Evolutionary conservation across 2,797 vertebrate species (phyloP), one percentile per base, ranked within the genome.

Genomic region (Cyclopterus lumpus): DNA sequence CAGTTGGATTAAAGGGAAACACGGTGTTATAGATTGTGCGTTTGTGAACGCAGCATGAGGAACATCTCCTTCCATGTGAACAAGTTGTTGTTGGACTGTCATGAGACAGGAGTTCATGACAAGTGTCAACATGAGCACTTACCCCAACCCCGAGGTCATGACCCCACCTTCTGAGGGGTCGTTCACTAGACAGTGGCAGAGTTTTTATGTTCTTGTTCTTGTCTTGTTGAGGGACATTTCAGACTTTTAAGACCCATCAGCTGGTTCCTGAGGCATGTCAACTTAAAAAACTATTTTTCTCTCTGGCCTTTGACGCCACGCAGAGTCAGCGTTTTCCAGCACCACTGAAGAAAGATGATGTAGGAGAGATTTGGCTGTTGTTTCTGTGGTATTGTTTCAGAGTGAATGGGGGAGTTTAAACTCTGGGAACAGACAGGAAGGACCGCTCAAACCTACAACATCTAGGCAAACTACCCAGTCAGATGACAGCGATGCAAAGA

Each of bases 161-260:
- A 68, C 48, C 53, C 24, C 22, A 58, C 18, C 40, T 18, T 66
- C n/a, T 58, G 16, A 38, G 6, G 54, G 44, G 51, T 73, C 61
- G 1, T 6, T 49, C 28, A 57, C 61, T 48, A 61, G 61, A 51
- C 54, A 40, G 54, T 40, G 24, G 24, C 14, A 15, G 40, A 42
- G 36, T 8, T 38, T 38, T 51, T 24, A 24, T 51, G 14, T 51
- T 22, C 49, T 51, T 51, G n/a, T 24, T n/a, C n/a, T 24, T 48
- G n/a, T 51, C 48, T 51, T 51, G 49, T 51, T 51, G 2, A 22
- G 48, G 51, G 22, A 26, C 53, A 26, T 26, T 14, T 15, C 51
- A 14, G 22, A 28, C 26, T 55, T 14, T 53, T 26, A 16, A 22
- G 26, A 55, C 24, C 15, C 7, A 34, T n/a, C 30, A n/a, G 7